Percentiles rank a stretch among this genome's conserved stretches.
Evolutionary conservation across 2,888 invertebrate species (phyloP).

Genomic region (Galerucella nymphaeae): DNA sequence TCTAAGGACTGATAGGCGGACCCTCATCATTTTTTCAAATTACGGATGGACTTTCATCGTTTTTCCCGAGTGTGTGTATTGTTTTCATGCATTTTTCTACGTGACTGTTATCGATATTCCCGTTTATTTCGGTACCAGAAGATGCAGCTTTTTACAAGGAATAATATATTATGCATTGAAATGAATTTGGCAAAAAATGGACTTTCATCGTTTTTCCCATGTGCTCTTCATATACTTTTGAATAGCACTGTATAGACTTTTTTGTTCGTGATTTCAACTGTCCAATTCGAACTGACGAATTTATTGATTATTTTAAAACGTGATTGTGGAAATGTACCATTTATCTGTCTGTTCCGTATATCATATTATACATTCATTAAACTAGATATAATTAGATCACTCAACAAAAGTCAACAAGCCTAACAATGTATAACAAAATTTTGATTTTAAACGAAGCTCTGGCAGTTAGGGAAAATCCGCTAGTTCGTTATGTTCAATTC

Average conservation of each 20-base stretch:
- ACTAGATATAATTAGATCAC: constrained; percentile 11
- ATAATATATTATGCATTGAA: background rate
- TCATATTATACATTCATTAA: constrained; percentile 1
- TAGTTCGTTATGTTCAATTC: background rate
- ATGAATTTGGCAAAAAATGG: constrained; percentile 6
- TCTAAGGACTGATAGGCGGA: too few species aligned
- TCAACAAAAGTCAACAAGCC: constrained; percentile 14
- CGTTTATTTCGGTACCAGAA: background rate
- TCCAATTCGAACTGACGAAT: too few species aligned
- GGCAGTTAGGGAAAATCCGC: background rate
- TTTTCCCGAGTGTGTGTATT: background rate
- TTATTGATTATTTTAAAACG: background rate
- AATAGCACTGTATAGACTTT: too few species aligned
- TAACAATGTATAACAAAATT: constrained; percentile 16
- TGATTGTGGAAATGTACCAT: too few species aligned
- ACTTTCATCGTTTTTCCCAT: background rate
- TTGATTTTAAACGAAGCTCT: constrained; percentile 8
- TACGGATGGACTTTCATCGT: constrained; percentile 1
- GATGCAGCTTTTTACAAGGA: background rate
- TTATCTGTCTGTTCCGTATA: background rate
- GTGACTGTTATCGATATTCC: background rate
- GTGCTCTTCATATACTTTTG: too few species aligned
- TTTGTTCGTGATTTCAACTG: too few species aligned
- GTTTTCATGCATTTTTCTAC: background rate
- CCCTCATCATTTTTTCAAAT: background rate